Evolutionary conservation across 2,113 vertebrate genomes (phyloP).

Genomic region (Prunella himalayana): DNA sequence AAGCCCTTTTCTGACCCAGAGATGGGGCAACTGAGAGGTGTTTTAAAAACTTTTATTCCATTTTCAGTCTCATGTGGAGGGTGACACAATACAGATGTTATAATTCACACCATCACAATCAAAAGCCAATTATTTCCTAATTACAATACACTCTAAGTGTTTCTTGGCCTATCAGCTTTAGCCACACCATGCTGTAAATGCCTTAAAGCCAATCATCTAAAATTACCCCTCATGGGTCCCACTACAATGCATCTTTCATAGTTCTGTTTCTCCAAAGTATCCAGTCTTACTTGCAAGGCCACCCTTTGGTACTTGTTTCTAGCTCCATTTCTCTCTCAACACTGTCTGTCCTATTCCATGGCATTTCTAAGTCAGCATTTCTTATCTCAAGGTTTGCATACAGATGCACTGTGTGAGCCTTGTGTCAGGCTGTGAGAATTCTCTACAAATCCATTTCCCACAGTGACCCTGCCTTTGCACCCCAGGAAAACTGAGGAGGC

Average conservation of each 20-base stretch:
- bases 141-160: not conserved
- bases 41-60: not conserved
- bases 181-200: not conserved
- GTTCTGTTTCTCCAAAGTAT: not conserved
- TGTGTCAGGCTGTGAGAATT: not conserved
- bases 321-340: not conserved
- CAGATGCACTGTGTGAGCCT: not conserved
- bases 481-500: rapidly evolving
- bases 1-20: not conserved
- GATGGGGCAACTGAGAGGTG: not conserved
- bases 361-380: not conserved
- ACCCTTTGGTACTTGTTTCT: not conserved
- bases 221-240: not conserved
- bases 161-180: not conserved
- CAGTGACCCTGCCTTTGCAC: rapidly evolving
- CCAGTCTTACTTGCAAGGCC: not conserved
- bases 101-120: not conserved
- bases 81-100: not conserved
- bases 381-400: not conserved
- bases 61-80: not conserved
- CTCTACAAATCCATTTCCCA: not conserved
- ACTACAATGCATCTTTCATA: not conserved
- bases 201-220: not conserved
- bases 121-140: not conserved
- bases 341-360: not conserved